Percentiles rank a stretch among this genome's conserved stretches.
Evolutionary conservation across 2,888 invertebrate genomes (phyloP).

Genomic region (Dilophus febrilis): DNA sequence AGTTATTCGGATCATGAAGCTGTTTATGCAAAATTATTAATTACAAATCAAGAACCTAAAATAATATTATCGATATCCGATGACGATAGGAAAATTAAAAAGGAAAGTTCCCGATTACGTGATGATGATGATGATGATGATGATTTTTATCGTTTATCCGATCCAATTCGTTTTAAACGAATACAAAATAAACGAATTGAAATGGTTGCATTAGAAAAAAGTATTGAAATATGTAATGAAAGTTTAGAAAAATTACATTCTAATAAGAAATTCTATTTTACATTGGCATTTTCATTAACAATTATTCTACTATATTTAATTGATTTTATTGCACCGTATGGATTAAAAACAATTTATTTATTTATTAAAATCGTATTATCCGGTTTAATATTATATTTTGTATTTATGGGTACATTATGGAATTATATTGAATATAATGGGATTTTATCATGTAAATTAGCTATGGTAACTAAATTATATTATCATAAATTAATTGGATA

Average conservation of each 20-base stretch:
- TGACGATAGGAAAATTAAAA: too few species aligned
- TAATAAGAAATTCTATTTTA: constrained; percentile 24
- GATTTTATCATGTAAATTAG: constrained; percentile 52
- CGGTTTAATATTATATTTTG: constrained; percentile 44
- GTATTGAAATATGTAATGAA: constrained; percentile 22
- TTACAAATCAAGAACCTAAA: neutral
- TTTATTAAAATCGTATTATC: constrained; percentile 44
- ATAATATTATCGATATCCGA: too few species aligned
- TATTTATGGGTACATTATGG: constrained; percentile 70
- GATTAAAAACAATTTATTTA: constrained; percentile 31
- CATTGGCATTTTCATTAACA: constrained; percentile 19
- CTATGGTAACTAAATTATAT: too few species aligned
- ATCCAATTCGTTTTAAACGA: too few species aligned
- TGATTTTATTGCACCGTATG: constrained; percentile 22
- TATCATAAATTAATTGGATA: too few species aligned
- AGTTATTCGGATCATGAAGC: constrained; percentile 89
- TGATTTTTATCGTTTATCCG: too few species aligned
- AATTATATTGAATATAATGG: constrained; percentile 65
- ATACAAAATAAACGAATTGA: too few species aligned
- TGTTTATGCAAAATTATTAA: constrained; percentile 38
- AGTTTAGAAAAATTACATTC: constrained; percentile 22
- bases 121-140: neutral
- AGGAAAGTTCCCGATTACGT: too few species aligned
- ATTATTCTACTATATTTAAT: constrained; percentile 21
- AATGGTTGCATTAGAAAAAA: constrained; percentile 19